These are phyloP conservation scores for Synergus japonicus DNA, from an alignment of 2,888 invertebrate genomes.

Conservation along the genomic window DNA sequence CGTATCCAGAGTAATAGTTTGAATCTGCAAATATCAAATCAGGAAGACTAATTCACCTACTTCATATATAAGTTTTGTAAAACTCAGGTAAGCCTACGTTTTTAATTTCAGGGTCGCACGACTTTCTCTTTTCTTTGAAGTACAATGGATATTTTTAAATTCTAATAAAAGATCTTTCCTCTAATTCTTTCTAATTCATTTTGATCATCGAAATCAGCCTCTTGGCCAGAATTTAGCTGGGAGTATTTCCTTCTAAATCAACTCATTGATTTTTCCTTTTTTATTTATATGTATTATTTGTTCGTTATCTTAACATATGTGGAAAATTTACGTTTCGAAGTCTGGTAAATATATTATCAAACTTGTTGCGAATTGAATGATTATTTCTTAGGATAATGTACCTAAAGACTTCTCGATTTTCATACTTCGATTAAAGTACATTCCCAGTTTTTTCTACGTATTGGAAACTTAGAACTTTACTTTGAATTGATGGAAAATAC, in stretches of 20 bases:
- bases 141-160: not conserved
- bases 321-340: not conserved
- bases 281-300: not conserved
- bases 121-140: not conserved
- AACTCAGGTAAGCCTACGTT: slow-evolving; percentile 8
- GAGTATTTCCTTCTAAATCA: slow-evolving; percentile 21
- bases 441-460: not conserved
- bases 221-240: slow-evolving; percentile 9
- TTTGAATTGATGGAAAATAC: slow-evolving; percentile 4
- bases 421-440: slow-evolving; percentile 23
- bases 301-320: not conserved
- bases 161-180: not conserved
- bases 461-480: not conserved
- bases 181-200: not conserved
- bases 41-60: slow-evolving; percentile 33
- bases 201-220: slow-evolving; percentile 4
- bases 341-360: not conserved
- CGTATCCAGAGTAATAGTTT: slow-evolving; percentile 31
- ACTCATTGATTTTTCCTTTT: not conserved
- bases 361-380: not conserved
- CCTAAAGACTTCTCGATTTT: slow-evolving; percentile 16
- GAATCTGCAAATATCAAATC: slow-evolving; percentile 29
- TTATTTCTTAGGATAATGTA: not conserved
- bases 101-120: slow-evolving; percentile 36
- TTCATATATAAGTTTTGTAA: not conserved